A percentile compares a stretch with the other conserved stretches of the same genome.
Evolutionary conservation across 2,113 vertebrate genomes (phyloP).

Genomic region (Anhinga rufa): DNA sequence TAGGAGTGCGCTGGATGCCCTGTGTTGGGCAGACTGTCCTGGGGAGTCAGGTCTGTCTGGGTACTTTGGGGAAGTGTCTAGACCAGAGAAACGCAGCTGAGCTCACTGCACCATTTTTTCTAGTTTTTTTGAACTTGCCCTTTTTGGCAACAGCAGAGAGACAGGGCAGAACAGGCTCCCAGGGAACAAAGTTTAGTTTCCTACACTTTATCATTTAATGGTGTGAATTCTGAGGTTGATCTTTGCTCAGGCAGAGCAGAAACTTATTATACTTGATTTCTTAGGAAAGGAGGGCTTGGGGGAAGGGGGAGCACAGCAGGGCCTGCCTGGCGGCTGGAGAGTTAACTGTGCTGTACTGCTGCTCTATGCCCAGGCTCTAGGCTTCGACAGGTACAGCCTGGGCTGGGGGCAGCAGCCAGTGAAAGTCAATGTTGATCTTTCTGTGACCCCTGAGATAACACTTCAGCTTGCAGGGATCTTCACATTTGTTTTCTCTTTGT

Average conservation of each 20-base stretch:
- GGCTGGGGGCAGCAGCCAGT: neutral
- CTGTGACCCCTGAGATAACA: neutral
- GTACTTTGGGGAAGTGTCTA: neutral
- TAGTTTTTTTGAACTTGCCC: neutral
- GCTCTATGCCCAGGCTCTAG: neutral
- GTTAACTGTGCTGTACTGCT: neutral
- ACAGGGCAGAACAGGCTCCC: neutral
- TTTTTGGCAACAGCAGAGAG: neutral
- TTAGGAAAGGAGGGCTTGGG: neutral
- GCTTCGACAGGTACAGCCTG: neutral
- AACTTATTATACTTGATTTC: neutral
- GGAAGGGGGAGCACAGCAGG: neutral
- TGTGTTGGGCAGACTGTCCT: neutral
- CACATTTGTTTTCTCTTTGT: neutral
- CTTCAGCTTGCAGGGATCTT: neutral
- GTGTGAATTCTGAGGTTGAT: neutral
- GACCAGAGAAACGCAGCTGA: neutral
- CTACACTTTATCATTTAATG: neutral
- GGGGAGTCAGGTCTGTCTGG: neutral
- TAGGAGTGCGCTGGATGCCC: neutral
- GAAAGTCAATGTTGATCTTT: neutral
- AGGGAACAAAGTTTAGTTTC: neutral
- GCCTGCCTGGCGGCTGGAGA: neutral
- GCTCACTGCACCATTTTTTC: neutral
- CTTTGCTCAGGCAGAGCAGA: neutral